Evolutionary conservation across 2,113 vertebrate genomes (phyloP), one percentile per base, ranked within the genome.

Genomic region (Thalassoma bifasciatum): DNA sequence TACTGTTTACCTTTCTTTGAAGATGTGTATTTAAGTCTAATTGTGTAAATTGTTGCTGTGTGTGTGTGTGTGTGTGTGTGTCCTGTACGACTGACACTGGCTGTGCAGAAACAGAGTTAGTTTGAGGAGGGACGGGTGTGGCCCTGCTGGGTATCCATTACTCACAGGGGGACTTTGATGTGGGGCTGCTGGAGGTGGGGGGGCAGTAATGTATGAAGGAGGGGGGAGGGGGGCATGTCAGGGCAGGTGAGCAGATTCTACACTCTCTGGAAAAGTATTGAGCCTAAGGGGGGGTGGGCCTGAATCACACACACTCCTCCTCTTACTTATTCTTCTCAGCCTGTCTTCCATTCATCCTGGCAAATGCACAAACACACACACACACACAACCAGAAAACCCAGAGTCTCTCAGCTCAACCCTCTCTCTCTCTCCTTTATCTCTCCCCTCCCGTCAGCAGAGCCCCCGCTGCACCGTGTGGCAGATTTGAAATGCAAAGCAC

Each of bases 151-250:
- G 79, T 90, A 91, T 91, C 89, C 81, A 93, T 93, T 93, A 92
- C 89, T 92, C 87, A 89, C 59, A 84, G 57, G 37, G 77, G 59
- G 37, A 23, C 89, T 93, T 93, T 93, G 92, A 94, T 92, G 91
- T 90, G 74, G 86, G 46, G 89, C 85, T 24, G 74, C 76, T 46
- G 10, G 19, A 1, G 46, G 7, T 17, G 17, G 46, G 42, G 16
- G 8, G 23, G 40, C 8, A 26, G 40, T 53, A 77, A 64, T 81
- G 76, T 64, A 75, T 65, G 69, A 66, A 57, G 46, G 52, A 38
- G 46, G 24, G 54, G 47, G 36, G 44, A 68, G 42, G 13, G 37
- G 49, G 83, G 83, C 91, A 77, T 91, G 93, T 89, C 77, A 73
- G 79, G 81, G 75, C 93, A 94, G 89, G 93, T 92, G 84, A 89